Base-by-base conservation (phyloP, 2,888 invertebrate species). In the Aphidius colemani region DNA sequence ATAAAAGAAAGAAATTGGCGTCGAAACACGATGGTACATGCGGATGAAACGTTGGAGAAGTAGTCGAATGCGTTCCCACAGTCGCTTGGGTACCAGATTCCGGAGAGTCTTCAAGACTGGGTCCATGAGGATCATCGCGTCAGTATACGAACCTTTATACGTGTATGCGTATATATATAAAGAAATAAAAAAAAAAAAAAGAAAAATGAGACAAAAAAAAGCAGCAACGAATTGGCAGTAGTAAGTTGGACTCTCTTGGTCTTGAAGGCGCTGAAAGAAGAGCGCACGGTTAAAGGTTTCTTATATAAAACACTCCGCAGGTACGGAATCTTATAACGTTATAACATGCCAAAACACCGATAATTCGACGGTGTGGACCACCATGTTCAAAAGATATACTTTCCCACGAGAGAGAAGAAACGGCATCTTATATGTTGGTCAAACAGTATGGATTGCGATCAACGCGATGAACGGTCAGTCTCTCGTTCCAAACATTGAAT, bases 321-420 rank as follows among this genome's bases (percentile, higher is more conserved):
- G 30, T 30, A 30, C 46, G 61, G 69, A 69, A 67, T 75, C 75
- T 75, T 77, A 74, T 76, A 80, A 81, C 80, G 81, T 75, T 77
- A 74, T 76, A 80, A 81, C 80, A 81, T 78, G 81, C 80, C 80
- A 80, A 81, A 81, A 81, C 79, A 79, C 74, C 80, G 80, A 80
- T 81, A 81, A 81, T 79, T 80, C 81, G 81, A 79, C 78, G 74
- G 80, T 81, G 81, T 81, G 81, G 81, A 79, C 81, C 72, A 69
- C 74, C 76, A 72, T 74, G 74, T 57, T 57, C 57, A 46, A 57
- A 56, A 70, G 75, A 78, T 78, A 75, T 75, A 74, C 77, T 76
- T 81, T 80, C 81, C 80, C 80, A 80, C 81, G 80, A 71, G 71
- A 13, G 61, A 43, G 57, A 18, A 44, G 55, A 44, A 11, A 48